Conservation (phyloP, 2,888 invertebrate species). For the Embidobia sp. region DNA sequence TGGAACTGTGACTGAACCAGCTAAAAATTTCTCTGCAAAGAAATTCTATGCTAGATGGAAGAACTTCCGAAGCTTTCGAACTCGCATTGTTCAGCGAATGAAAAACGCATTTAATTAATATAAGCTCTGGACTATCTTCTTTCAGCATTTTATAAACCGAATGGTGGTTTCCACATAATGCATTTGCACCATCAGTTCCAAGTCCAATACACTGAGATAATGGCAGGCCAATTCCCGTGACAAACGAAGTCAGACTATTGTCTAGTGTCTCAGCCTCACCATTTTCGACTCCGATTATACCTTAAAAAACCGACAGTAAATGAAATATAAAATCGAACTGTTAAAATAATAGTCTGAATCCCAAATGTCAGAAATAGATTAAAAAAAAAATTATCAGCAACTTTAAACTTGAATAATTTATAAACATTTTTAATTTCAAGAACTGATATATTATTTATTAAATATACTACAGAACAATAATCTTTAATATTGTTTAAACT, state of each 20-base stretch:
- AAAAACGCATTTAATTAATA: constrained; percentile 11
- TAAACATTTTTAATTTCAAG: too few species aligned
- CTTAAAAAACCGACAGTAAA: too few species aligned
- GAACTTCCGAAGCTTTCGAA: constrained; percentile 16
- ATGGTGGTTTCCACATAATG: constrained; percentile 13
- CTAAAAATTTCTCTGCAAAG: constrained; percentile 15
- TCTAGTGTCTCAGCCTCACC: background rate
- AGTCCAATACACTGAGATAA: background rate
- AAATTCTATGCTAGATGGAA: constrained; percentile 27
- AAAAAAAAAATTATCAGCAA: too few species aligned
- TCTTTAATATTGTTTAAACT: too few species aligned
- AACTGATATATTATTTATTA: too few species aligned
- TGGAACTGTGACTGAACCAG: constrained; percentile 22
- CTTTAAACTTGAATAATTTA: too few species aligned
- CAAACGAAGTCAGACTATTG: background rate
- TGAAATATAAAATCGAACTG: too few species aligned
- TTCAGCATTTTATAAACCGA: constrained; percentile 11
- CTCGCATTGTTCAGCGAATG: constrained; percentile 34
- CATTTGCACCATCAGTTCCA: constrained; percentile 17
- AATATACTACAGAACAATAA: too few species aligned
- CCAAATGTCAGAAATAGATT: too few species aligned
- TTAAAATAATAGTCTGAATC: too few species aligned
- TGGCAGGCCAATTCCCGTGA: background rate
- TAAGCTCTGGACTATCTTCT: constrained; percentile 10
- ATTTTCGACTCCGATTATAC: background rate